These are phyloP conservation scores for Megaustenia siamemsis DNA, from an alignment of 2,888 invertebrate genomes.

Conservation along the genomic window DNA sequence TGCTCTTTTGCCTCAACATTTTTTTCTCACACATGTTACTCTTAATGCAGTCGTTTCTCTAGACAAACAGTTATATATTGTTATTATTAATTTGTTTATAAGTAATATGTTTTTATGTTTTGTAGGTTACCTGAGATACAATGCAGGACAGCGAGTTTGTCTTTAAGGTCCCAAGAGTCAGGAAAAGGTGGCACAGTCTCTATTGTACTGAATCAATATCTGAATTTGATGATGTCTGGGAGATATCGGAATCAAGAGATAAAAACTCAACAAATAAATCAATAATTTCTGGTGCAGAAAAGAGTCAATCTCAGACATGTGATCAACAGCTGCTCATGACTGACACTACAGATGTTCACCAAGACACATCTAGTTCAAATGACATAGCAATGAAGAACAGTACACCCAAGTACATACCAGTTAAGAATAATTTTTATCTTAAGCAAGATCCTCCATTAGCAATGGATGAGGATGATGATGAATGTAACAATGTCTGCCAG, in stretches of 20 bases:
- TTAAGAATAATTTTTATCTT: not conserved
- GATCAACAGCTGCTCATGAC: no score
- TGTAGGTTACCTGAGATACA: not conserved
- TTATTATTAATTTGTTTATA: no score
- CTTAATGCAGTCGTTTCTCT: no score
- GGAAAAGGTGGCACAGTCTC: conserved; percentile 18
- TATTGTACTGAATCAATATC: conserved; percentile 32
- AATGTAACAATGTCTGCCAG: not conserved
- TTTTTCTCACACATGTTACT: no score
- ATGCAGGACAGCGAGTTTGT: conserved; percentile 36
- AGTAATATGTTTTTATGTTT: not conserved
- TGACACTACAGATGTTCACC: not conserved
- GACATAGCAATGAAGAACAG: not conserved
- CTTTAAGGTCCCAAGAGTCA: conserved; percentile 40
- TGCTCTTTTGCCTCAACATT: no score
- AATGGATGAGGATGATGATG: not conserved
- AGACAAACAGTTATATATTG: no score
- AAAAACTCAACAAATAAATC: not conserved
- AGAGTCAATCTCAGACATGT: no score
- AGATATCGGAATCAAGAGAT: not conserved
- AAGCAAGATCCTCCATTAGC: not conserved
- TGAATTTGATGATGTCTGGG: conserved; percentile 34
- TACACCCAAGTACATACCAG: not conserved
- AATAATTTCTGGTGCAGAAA: not conserved
- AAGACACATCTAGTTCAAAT: not conserved